Base-by-base conservation (phyloP, 2,113 vertebrate species). In the Sander vitreus region DNA sequence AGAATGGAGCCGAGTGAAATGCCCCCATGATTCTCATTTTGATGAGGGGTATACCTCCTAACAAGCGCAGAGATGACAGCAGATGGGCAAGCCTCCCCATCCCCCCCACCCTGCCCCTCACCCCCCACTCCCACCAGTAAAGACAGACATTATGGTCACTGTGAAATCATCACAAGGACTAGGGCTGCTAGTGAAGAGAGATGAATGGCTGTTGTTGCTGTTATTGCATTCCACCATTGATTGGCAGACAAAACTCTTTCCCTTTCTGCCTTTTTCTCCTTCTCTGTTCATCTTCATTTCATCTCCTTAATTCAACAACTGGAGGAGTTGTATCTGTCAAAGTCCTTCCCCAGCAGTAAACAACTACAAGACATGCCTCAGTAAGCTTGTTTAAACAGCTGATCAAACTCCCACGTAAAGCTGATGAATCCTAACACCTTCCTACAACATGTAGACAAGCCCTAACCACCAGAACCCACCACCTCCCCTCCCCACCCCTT, bases 181-280 rank as follows among this genome's bases (percentile, higher is more conserved):
- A 78, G 81, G 73, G 65, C 69, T 74, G 12, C 54, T 92, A 84
- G 91, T 91, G 77, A 87, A 91, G 66, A 80, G 66, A 84, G 88
- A 90, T 78, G 58, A 84, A 87, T 76, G 77, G 36, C 63, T 85
- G 59, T 53, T 58, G 50, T 73, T 78, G 30, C 63, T 85, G 63
- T 50, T 54, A 54, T 68, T 78, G 80, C 76, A 71, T 75, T 63
- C 36, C 47, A 11, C 33, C 14, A 25, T 76, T 80, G 81, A 88
- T 80, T 81, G 83, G 83, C 69, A 70, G 57, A 47, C 50, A 43
- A 23, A 53, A 33, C 27, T 66, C 53, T 65, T 25, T 13, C 50
- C 7, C 51, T 18, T 39, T 36, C 58, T 87, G 58, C 45, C 21
- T 47, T 43, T 77, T 57, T 33, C 15, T 45, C 0, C 43, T 18